Evolutionary conservation across 2,113 vertebrate species (phyloP).

Genomic region (Prolemur simus): DNA sequence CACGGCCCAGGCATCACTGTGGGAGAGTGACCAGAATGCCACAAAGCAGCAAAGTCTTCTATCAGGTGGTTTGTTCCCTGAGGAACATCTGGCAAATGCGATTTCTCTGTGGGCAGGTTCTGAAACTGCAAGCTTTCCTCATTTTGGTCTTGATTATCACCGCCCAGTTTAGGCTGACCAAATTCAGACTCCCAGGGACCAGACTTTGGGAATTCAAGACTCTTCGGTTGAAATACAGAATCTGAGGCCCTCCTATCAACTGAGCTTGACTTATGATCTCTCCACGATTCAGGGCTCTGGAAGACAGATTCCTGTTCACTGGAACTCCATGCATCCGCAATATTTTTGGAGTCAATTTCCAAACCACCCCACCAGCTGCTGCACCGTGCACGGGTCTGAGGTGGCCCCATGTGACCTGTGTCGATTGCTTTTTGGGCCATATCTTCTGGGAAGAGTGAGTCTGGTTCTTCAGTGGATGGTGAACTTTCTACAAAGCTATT

Average conservation of each 20-base stretch:
- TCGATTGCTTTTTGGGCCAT: conserved; percentile 87
- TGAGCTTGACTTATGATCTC: conserved; percentile 77
- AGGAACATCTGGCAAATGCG: neutral
- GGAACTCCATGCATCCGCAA: conserved; percentile 84
- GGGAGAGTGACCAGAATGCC: conserved; percentile 73
- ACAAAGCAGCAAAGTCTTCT: conserved; percentile 75
- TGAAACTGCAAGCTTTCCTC: conserved; percentile 53
- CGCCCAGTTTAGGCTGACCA: conserved; percentile 3
- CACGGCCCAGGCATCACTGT: conserved; percentile 69
- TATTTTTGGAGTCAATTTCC: conserved; percentile 85
- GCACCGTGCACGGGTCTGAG: conserved; percentile 83
- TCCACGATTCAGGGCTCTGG: conserved; percentile 85
- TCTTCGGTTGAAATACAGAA: conserved; percentile 82
- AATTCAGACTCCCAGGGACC: conserved; percentile 77
- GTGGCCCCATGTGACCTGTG: conserved; percentile 81
- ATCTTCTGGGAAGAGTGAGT: conserved; percentile 89
- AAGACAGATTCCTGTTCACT: conserved; percentile 85
- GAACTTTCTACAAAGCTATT: conserved; percentile 92
- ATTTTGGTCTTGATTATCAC: neutral
- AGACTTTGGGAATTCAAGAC: conserved; percentile 69
- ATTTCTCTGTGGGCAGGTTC: conserved; percentile 57
- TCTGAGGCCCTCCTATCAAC: conserved; percentile 82
- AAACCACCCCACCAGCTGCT: conserved; percentile 93
- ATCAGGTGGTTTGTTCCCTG: conserved; percentile 74
- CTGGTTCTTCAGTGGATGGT: conserved; percentile 86